Base-by-base conservation (phyloP, 2,888 invertebrate species). In the Suillia variegata region DNA sequence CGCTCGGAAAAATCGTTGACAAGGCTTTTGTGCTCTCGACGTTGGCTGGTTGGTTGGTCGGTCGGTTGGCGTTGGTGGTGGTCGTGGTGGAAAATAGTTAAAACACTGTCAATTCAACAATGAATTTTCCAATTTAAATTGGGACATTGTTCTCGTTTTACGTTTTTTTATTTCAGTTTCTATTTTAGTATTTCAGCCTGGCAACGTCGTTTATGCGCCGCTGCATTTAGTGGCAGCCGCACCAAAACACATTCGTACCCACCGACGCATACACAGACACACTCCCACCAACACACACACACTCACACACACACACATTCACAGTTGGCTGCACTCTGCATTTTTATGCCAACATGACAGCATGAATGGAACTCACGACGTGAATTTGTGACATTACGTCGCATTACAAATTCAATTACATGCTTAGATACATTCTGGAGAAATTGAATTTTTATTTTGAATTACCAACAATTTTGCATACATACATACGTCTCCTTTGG, bases 371-470 rank as follows among this genome's bases (percentile, higher is more conserved):
- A 48, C 52, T 65, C 67, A 38, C 54, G 67, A 65, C 64, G 68
- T 66, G 69, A 69, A 67, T 68, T 71, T 72, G 76, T 75, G 72
- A 73, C 72, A 68, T 66, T 67, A 68, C 69, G 67, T 75, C 70
- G 74, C 74, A 76, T 76, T 76, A 76, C 73, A 75, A 76, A 76
- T 76, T 76, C 76, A 76, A 76, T 76, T 76, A 76, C 76, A 76
- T 76, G 76, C 76, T 76, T 70, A 76, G 76, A 72, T 76, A 74
- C 76, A 75, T 75, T 76, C 75, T 76, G 71, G 73, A 70, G 69
- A 70, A 73, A 73, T 67, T 72, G 73, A 74, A 74, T 71, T 74
- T 74, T 70, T 72, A 73, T 73, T 69, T 65, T 67, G 65, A 33
- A 66, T 70, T 71, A 72, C 69, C 72, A 20, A 70, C 71, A 69